These are phyloP conservation scores for Mythimna impura DNA, from an alignment of 2,888 invertebrate species.

Conservation along the genomic window DNA sequence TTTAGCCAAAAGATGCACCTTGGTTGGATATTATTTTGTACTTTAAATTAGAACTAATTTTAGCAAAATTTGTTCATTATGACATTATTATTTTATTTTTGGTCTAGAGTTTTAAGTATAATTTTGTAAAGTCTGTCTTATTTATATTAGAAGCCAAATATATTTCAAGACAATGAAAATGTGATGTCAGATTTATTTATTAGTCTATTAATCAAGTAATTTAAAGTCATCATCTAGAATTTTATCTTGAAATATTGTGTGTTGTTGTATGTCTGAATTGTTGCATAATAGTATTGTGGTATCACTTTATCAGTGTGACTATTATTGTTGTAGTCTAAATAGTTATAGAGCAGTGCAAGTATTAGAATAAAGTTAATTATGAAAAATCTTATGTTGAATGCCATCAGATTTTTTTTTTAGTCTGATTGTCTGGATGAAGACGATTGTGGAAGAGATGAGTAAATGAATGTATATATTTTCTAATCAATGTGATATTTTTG, in stretches of 20 bases:
- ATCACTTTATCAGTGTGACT: constrained; percentile 11
- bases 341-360: constrained; percentile 3
- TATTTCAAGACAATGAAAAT: constrained; percentile 13
- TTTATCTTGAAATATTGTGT: constrained; percentile 14
- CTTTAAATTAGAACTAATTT: constrained; percentile 18
- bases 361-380: constrained; percentile 8
- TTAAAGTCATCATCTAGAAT: constrained; percentile 16
- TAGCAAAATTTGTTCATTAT: constrained; percentile 29
- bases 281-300: constrained; percentile 28
- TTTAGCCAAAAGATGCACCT: background rate
- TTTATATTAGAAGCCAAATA: constrained; percentile 36
- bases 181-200: background rate
- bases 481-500: constrained; percentile 70
- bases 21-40: constrained; percentile 11
- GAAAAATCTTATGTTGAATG: background rate
- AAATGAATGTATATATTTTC: constrained; percentile 23
- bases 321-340: constrained; percentile 27
- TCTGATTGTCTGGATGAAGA: background rate
- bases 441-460: background rate
- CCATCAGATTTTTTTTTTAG: background rate
- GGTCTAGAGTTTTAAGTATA: background rate
- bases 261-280: constrained; percentile 13
- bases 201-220: constrained; percentile 2
- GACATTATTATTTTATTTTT: constrained; percentile 17
- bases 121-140: constrained; percentile 10